Evolutionary conservation across 2,888 invertebrate genomes (phyloP), one percentile per base, ranked within the genome.

Genomic region (Boloria selene): DNA sequence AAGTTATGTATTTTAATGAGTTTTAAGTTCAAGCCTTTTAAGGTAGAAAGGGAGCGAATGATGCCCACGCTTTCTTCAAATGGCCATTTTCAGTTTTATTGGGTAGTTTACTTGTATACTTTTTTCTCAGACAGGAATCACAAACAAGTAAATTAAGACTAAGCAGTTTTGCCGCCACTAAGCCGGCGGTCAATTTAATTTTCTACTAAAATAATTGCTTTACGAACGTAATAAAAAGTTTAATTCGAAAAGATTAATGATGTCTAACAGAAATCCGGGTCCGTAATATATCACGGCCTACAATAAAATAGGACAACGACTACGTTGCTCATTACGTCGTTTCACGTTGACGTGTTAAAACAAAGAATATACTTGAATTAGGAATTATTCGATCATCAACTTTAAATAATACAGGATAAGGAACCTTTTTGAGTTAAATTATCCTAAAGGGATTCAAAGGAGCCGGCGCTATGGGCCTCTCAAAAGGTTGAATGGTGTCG

Each of bases 401-500:
- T 51, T 64, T 51, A 52, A 52, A 4, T 31, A 13, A 1, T 13
- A 10, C 5, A n/a, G 0, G 10, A 53, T 53, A 68, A 31, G 56
- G 55, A 17, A 18, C 70, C 68, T 52, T 26, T 59, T 67, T n/a
- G 13, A 42, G 2, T 14, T 22, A 51, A 14, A 7, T 16, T 31
- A 31, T 16, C 18, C n/a, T 56, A 26, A 62, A 51, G 61, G 47
- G 55, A 70, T 69, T 74, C 80, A 83, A 87, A 87, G 86, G 82
- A 77, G 76, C 76, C 86, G 84, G 81, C 82, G 70, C 67, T 69
- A 72, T 67, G 62, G 76, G 70, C 72, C 76, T 75, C 77, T 77
- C 74, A 73, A 69, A 74, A 74, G 75, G 74, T 75, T 82, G 80
- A 84, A 86, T 85, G 81, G 81, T 85, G 84, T 87, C 80, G 86